Conservation (phyloP, 2,797 vertebrate genomes). For the Choloepus didactylus region DNA sequence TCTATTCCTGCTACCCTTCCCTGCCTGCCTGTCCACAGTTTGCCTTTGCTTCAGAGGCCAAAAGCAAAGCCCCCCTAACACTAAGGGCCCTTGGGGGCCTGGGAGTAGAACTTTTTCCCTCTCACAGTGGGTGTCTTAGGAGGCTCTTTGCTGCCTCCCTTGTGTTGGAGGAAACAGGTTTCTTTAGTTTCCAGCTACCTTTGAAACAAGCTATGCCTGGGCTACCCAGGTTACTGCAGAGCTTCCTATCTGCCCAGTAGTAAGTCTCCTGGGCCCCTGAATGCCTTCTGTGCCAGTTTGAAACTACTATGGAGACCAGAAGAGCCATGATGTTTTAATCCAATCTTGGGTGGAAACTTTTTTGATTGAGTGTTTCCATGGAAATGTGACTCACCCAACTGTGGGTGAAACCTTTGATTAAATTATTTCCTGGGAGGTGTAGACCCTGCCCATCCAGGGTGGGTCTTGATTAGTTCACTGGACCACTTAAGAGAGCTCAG, state of each 20-base stretch:
- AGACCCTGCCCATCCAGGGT: no score
- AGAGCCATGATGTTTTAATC: no score
- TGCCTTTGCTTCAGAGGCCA: slow-evolving; percentile 79
- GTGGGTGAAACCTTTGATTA: no score
- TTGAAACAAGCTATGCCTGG: not conserved
- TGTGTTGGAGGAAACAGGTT: not conserved
- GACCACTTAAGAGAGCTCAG: no score
- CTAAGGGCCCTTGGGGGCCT: not conserved
- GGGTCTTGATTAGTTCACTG: no score
- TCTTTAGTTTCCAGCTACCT: not conserved
- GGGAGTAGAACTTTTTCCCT: not conserved
- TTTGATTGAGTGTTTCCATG: no score
- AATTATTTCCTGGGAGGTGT: no score
- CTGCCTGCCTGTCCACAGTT: slow-evolving; percentile 45
- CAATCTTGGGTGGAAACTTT: no score
- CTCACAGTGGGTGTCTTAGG: not conserved
- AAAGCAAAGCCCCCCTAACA: not conserved
- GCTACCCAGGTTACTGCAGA: not conserved
- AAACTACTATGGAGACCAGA: no score
- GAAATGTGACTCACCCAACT: no score
- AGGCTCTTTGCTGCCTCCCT: not conserved
- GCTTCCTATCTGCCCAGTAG: not conserved
- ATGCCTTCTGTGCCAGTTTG: no score
- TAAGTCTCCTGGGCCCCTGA: not conserved
- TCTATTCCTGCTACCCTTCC: slow-evolving; percentile 71